phyloP scores from a whole-genome alignment of 2,113 vertebrate genomes.

The Rhegmatorhina hoffmannsi region DNA sequence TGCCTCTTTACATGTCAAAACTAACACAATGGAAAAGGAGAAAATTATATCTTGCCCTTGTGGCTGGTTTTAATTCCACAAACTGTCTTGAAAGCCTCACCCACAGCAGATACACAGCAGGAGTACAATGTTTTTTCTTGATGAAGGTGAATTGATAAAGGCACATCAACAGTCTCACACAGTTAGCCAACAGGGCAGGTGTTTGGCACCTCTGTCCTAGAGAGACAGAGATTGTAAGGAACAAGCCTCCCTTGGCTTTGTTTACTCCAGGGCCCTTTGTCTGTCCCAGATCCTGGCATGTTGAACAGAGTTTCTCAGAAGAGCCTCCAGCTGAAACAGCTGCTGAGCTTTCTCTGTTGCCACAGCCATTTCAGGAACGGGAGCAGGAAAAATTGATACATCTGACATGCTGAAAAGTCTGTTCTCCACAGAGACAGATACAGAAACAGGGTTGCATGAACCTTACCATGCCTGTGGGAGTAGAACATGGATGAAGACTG shows the following conservation, averaged over 20 bases:
- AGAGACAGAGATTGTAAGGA: neutral
- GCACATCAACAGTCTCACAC: neutral
- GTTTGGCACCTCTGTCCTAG: neutral
- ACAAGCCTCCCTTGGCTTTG: neutral
- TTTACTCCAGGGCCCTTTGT: neutral
- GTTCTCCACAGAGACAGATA: neutral
- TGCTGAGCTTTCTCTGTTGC: neutral
- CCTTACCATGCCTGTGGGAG: neutral
- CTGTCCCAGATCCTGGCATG: neutral
- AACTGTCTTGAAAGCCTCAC: neutral
- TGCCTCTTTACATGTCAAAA: neutral
- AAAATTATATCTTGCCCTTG: neutral
- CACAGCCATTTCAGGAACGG: neutral
- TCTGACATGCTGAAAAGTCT: neutral
- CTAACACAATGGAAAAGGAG: neutral
- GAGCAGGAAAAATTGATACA: neutral
- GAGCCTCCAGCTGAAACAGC: neutral
- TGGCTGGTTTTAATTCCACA: neutral
- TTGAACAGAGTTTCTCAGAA: neutral
- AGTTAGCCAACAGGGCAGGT: neutral
- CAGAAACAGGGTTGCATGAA: neutral
- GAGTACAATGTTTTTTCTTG: neutral
- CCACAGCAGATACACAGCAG: neutral
- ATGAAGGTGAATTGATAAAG: neutral
- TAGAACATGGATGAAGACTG: neutral